Evolutionary conservation across 2,888 invertebrate genomes (phyloP), one percentile per base, ranked within the genome.

Genomic region (Heteromyza rotundicornis): DNA sequence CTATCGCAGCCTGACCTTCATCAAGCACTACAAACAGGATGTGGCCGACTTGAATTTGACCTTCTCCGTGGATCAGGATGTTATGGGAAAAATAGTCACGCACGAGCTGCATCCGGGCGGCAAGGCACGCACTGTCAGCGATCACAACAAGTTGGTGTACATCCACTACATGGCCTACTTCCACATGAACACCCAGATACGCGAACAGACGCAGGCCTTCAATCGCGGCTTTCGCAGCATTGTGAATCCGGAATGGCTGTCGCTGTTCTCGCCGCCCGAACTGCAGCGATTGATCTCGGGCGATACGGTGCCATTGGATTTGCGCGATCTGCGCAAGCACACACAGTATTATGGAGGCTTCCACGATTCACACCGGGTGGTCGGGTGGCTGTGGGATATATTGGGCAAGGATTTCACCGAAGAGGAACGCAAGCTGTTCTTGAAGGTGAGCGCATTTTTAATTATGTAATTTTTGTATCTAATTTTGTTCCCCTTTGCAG

Each of bases 281-380:
- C 85, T 98, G 27, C 97, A 98, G 84, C 89, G 96, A 60, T 86
- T 98, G 20, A 96, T 98, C 73, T 96, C 97, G 65, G 98, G 98
- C 7, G 98, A 98, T 84, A 96, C 95, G 78, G 91, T 91, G 35
- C 96, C 96, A 0, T 84, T 98, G 47, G 97, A 98, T 85, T 84
- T 98, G 70, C 88, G 89, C 69, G 95, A 95, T 84, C 83, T 95
- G 65, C 86, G 96, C 1, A 90, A 89, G 58, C 93, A 99, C 85
- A 98, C 98, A 10, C 97, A 98, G 84, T 99, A 99, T 85, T 99
- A 98, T 85, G 99, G 99, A 62, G 99, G 99, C 3, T 99, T 99
- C 85, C 99, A 99, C 84, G 86, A 79, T 59, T 95, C 95, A 64
- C 98, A 98, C 85, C 88, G 95, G 70, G 97, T 99, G 56, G 94